Evolutionary conservation across 2,888 invertebrate species (phyloP).

Genomic region (Leptinotarsa juncta): DNA sequence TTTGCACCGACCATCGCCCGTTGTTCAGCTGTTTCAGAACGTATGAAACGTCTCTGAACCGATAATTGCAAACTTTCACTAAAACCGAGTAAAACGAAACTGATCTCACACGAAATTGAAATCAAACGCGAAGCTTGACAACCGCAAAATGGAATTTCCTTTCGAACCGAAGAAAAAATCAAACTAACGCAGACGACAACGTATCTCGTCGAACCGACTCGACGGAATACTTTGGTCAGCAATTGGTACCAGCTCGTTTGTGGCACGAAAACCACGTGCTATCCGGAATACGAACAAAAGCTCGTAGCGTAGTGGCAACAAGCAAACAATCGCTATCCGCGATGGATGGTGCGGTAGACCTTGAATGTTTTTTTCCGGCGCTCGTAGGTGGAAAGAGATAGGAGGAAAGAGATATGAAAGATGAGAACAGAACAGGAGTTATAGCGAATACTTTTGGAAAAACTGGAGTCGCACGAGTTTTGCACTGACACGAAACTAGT

Average conservation of each 20-base stretch:
- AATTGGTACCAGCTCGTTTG: conserved; percentile 37
- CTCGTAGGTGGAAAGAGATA: conserved; percentile 1
- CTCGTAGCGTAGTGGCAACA: conserved; percentile 25
- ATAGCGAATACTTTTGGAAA: not conserved
- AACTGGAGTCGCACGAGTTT: no score
- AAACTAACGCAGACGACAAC: not conserved
- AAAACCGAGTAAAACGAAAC: conserved; percentile 24
- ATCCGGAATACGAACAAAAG: conserved; percentile 38
- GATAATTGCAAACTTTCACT: conserved; percentile 33
- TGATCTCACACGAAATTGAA: not conserved
- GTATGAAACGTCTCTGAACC: conserved; percentile 29
- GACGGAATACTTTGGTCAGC: not conserved
- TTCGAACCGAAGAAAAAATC: conserved; percentile 4
- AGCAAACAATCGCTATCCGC: conserved; percentile 30
- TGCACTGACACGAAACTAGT: no score
- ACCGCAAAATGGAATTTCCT: not conserved
- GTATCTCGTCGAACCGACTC: not conserved
- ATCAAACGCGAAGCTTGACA: not conserved
- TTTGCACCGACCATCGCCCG: conserved; percentile 36
- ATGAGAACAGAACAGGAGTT: not conserved
- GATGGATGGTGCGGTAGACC: conserved; percentile 26
- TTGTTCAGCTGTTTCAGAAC: conserved; percentile 13
- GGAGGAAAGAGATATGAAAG: not conserved
- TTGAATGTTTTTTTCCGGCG: conserved; percentile 22
- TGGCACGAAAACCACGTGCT: conserved; percentile 41